Percentiles rank a stretch among this genome's conserved stretches.
Evolutionary conservation across 2,797 vertebrate genomes (phyloP).

Genomic region (Gouania willdenowi): DNA sequence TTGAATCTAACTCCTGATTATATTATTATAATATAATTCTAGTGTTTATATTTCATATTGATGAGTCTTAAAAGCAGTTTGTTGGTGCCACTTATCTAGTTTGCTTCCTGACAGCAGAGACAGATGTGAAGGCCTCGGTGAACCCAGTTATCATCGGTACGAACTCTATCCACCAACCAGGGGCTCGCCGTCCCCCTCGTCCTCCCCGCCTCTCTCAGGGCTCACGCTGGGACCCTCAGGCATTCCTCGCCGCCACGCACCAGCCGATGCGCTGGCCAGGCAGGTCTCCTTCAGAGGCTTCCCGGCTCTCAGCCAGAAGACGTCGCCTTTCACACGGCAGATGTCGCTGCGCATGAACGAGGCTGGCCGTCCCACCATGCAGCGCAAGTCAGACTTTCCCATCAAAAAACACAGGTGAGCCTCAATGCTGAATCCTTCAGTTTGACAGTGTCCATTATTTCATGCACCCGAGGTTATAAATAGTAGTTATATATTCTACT

Average conservation of each 20-base stretch:
- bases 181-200: constrained; percentile 79
- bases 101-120: constrained; percentile 71
- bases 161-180: constrained; percentile 42
- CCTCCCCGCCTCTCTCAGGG: constrained; percentile 81
- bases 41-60: too few species aligned
- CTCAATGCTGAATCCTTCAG: too few species aligned
- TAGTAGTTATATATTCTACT: too few species aligned
- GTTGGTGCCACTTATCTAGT: too few species aligned
- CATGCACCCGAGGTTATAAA: too few species aligned
- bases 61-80: too few species aligned
- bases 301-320: constrained; percentile 94
- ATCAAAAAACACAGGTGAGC: constrained; percentile 89
- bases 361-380: constrained; percentile 93
- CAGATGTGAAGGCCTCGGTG: constrained; percentile 71
- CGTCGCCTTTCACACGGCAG: constrained; percentile 96
- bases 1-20: too few species aligned
- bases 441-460: too few species aligned
- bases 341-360: constrained; percentile 94
- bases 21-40: too few species aligned
- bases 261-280: constrained; percentile 89
- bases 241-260: constrained; percentile 92
- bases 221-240: constrained; percentile 77
- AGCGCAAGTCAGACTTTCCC: constrained; percentile 96
- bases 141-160: constrained; percentile 51
- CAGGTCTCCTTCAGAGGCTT: constrained; percentile 97